phyloP scores from a whole-genome alignment of 2,113 vertebrate species.

The Desmodus rotundus region DNA sequence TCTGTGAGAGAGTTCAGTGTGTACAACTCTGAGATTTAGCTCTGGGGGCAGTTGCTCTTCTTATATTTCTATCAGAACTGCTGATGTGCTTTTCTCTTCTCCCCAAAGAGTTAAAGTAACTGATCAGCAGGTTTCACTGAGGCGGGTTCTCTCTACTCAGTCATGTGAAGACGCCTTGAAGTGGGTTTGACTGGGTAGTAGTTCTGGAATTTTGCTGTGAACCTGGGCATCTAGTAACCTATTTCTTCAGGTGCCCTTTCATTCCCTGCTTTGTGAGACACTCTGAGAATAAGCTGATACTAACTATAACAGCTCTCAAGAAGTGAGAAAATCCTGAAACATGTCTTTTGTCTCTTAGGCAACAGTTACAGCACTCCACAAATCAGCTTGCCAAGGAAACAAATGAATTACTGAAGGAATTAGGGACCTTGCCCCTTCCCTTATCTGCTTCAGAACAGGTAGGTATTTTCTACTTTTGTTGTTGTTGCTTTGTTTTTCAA shows the following conservation, averaged over 20 bases:
- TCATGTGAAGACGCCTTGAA: neutral
- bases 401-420: conserved; percentile 92
- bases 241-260: conserved; percentile 6
- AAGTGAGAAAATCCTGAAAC: neutral
- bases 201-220: neutral
- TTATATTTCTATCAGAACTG: neutral
- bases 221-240: neutral
- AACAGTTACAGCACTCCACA: conserved; percentile 93
- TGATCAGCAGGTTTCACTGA: neutral
- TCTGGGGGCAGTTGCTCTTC: neutral
- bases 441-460: conserved; percentile 92
- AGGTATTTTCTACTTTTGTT: conserved; percentile 36
- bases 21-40: neutral
- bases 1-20: neutral
- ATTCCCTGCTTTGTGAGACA: neutral
- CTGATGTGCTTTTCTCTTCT: conserved; percentile 2
- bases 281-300: neutral
- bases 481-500: neutral
- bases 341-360: conserved; percentile 79
- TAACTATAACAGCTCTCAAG: neutral
- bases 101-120: neutral
- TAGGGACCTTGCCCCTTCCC: conserved; percentile 88
- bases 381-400: conserved; percentile 96
- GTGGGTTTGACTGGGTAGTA: neutral
- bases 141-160: neutral